A percentile compares a stretch with the other conserved stretches of the same genome.
phyloP scores from a whole-genome alignment of 2,888 invertebrate genomes.

The Chloroclystis v-ata region DNA sequence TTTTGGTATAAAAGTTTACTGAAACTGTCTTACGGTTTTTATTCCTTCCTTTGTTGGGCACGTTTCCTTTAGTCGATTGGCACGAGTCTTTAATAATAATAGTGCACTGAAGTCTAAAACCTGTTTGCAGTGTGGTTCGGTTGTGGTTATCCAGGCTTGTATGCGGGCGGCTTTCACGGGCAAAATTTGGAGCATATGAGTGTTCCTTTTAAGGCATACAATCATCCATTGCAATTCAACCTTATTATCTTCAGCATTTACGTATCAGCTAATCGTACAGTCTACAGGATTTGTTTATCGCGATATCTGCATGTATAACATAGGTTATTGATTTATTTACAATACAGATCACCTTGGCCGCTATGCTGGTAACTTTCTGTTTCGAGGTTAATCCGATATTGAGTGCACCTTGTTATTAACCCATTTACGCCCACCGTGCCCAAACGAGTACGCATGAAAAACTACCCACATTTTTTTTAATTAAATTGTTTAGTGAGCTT shows the following conservation, averaged over 20 bases:
- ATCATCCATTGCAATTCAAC: conserved; percentile 14
- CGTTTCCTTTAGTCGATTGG: conserved; percentile 63
- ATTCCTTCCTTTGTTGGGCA: conserved; percentile 63
- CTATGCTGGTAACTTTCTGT: conserved; percentile 60
- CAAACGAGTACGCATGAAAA: no score
- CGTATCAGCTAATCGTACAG: conserved; percentile 24
- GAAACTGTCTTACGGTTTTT: conserved; percentile 48
- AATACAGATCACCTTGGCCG: conserved; percentile 65
- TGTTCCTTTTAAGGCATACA: conserved; percentile 11
- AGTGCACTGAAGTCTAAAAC: conserved; percentile 63
- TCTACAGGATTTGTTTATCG: conserved; percentile 23
- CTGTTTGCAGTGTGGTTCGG: conserved; percentile 72
- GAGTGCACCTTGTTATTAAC: conserved; percentile 34
- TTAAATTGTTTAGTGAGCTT: no score
- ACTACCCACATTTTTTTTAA: no score
- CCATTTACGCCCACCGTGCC: no score
- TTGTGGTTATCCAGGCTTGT: conserved; percentile 69
- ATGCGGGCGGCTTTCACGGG: conserved; percentile 68
- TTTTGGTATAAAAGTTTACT: conserved; percentile 68
- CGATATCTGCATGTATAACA: conserved; percentile 17
- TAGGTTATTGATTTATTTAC: conserved; percentile 30
- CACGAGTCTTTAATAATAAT: conserved; percentile 77
- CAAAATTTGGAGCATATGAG: conserved; percentile 52
- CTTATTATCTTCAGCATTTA: conserved; percentile 25
- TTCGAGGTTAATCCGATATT: conserved; percentile 60